A percentile compares a stretch with the other conserved stretches of the same genome.
These are phyloP conservation scores for Drosophila aldrichi DNA, from an alignment of 2,888 invertebrate genomes.

Conservation along the genomic window DNA sequence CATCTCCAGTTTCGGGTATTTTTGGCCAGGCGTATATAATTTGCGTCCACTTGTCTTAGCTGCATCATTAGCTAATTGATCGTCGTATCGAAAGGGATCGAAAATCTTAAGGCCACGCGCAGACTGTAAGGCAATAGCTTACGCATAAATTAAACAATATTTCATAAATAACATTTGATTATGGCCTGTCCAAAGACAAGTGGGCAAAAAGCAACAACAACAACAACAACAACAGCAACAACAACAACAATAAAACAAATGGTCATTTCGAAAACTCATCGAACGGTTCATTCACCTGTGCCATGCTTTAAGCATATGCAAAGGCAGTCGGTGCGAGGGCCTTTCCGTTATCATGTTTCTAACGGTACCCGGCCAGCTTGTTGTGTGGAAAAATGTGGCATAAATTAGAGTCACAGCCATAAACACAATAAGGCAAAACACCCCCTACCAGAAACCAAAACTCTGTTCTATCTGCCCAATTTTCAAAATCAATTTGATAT, in stretches of 20 bases:
- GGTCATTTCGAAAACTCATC: slow-evolving; percentile 73
- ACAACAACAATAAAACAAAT: slow-evolving; percentile 37
- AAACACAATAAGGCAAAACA: slow-evolving; percentile 13
- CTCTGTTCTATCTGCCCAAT: slow-evolving; percentile 16
- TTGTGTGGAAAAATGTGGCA: slow-evolving; percentile 63
- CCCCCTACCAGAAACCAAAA: slow-evolving; percentile 38
- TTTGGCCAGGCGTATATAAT: slow-evolving; percentile 23
- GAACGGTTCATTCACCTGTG: slow-evolving; percentile 69
- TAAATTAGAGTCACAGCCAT: slow-evolving; percentile 37
- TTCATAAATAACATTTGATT: slow-evolving; percentile 69
- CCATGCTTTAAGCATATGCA: slow-evolving; percentile 61
- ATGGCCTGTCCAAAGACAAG: slow-evolving; percentile 46
- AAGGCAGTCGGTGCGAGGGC: slow-evolving; percentile 7
- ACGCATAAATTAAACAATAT: slow-evolving; percentile 70
- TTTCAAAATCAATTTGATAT: slow-evolving; percentile 55
- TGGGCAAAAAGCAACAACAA: slow-evolving; percentile 33
- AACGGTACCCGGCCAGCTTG: slow-evolving; percentile 52
- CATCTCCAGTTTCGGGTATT: slow-evolving; percentile 21
- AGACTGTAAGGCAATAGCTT: slow-evolving; percentile 10
- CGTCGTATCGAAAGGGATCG: slow-evolving; percentile 13
- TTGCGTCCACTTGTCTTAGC: slow-evolving; percentile 34
- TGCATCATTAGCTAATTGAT: slow-evolving; percentile 72
- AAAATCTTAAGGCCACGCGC: slow-evolving; percentile 1
- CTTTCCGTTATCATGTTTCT: slow-evolving; percentile 20
- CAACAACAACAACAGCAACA: slow-evolving; percentile 9